A percentile compares a stretch with the other conserved stretches of the same genome.
phyloP scores from a whole-genome alignment of 2,888 invertebrate genomes.

The Agonopterix alstromeriana region DNA sequence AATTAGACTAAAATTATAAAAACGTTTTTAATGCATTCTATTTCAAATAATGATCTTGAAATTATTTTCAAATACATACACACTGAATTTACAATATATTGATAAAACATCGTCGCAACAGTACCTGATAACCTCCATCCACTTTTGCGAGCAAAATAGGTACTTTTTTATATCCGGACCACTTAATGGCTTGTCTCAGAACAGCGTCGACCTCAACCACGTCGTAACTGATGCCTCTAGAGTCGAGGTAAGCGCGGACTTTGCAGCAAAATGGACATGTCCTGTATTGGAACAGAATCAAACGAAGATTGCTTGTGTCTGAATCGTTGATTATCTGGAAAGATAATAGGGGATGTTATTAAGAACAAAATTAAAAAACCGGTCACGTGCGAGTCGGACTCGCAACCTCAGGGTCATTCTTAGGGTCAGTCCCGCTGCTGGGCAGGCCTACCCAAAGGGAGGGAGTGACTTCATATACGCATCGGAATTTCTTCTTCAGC shows the following conservation, averaged over 20 bases:
- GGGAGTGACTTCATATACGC: too few species aligned
- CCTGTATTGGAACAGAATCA: slow-evolving; percentile 96
- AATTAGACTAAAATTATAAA: too few species aligned
- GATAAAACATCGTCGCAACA: not conserved
- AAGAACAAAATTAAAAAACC: too few species aligned
- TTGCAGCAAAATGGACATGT: slow-evolving; percentile 99
- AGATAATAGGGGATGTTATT: not conserved
- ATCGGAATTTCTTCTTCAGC: too few species aligned
- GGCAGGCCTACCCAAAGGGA: too few species aligned
- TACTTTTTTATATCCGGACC: slow-evolving; percentile 97
- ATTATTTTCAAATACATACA: not conserved
- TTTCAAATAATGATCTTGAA: too few species aligned
- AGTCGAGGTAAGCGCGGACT: slow-evolving; percentile 93
- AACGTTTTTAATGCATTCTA: too few species aligned
- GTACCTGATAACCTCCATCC: slow-evolving; percentile 82
- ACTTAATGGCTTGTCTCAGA: slow-evolving; percentile 91
- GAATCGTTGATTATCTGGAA: slow-evolving; percentile 79
- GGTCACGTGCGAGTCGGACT: too few species aligned
- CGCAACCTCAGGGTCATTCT: too few species aligned
- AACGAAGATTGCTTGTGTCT: slow-evolving; percentile 82
- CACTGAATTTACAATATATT: not conserved
- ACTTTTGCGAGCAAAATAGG: slow-evolving; percentile 90
- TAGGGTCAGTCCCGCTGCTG: too few species aligned
- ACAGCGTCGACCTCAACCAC: slow-evolving; percentile 99
- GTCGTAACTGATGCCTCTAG: slow-evolving; percentile 94